phyloP scores from a whole-genome alignment of 2,888 invertebrate genomes.

The Drosophila histrio region DNA sequence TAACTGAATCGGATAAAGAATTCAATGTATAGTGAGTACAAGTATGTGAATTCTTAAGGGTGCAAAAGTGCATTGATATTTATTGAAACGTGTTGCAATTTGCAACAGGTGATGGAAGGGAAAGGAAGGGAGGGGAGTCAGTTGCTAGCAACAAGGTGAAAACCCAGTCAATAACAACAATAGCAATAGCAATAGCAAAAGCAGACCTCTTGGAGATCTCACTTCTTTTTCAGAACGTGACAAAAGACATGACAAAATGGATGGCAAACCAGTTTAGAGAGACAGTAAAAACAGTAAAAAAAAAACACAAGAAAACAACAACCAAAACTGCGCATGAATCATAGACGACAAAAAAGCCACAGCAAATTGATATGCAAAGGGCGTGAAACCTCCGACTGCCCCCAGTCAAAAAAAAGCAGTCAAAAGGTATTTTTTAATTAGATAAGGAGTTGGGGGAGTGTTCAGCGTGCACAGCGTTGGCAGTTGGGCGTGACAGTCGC shows the following conservation, averaged over 20 bases:
- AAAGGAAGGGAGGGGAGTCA: neutral
- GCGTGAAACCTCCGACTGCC: slow-evolving; percentile 39
- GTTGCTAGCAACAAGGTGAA: slow-evolving; percentile 57
- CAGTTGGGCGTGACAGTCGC: slow-evolving; percentile 50
- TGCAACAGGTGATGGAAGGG: slow-evolving; percentile 40
- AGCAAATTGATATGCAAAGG: slow-evolving; percentile 68
- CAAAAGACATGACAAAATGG: slow-evolving; percentile 58
- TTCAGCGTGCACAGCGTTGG: slow-evolving; percentile 7
- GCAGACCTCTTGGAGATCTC: slow-evolving; percentile 62
- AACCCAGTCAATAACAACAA: slow-evolving; percentile 42
- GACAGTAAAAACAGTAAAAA: slow-evolving; percentile 35
- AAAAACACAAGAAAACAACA: slow-evolving; percentile 6
- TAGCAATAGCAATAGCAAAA: slow-evolving; percentile 11
- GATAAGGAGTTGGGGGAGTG: slow-evolving; percentile 41
- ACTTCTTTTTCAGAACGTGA: slow-evolving; percentile 71
- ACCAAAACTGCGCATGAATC: slow-evolving; percentile 48
- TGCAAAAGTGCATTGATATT: slow-evolving; percentile 11
- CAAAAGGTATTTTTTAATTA: slow-evolving; percentile 56
- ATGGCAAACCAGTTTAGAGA: slow-evolving; percentile 68
- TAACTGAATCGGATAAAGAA: slow-evolving; percentile 33
- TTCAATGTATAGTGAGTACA: slow-evolving; percentile 9
- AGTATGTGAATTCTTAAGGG: slow-evolving; percentile 20
- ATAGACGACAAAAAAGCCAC: slow-evolving; percentile 46
- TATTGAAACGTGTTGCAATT: slow-evolving; percentile 46
- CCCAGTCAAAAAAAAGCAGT: slow-evolving; percentile 4